Base-by-base conservation (phyloP, 2,888 invertebrate genomes). In the Muschampia plurimacula region DNA sequence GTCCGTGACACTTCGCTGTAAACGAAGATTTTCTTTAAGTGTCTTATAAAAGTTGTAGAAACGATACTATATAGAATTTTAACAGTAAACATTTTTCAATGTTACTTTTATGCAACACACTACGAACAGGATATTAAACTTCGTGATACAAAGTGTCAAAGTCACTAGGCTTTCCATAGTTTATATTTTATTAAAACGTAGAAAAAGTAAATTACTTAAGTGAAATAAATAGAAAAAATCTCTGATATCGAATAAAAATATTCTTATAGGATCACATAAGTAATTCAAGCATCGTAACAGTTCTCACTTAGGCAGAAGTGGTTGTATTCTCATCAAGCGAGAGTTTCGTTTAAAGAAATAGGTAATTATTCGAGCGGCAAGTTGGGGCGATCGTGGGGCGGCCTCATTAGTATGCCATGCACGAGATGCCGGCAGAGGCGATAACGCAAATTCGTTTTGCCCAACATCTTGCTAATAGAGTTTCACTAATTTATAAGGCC, bases 391-490 rank as follows among this genome's bases (percentile, higher is more conserved):
- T 86, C 84, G 84, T 82, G 82, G 74, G 82, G 81, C 81, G 81
- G 81, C 82, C 82, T 80, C 85, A 87, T 93, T 92, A 92, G 89
- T 93, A 94, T 94, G 91, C 94, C 86, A 82, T 84, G 80, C 87
- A 86, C 89, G 91, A 85, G 81, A 82, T 81, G 82, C 84, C 84
- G 85, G 86, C 89, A 83, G 86, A 90, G 90, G 92, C 92, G 94
- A 94, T 94, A 93, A 93, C 92, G 91, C 92, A 93, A 94, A 93
- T 93, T 93, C 93, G 92, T 91, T 93, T 93, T 89, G 87, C 85
- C 89, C 90, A 93, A 91, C 92, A 92, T 93, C 92, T 88, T 89
- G 92, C 90, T 94, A 94, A 93, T 94, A 94, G 93, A 93, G 93
- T 93, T 94, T 92, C 91, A 90, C 92, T 94, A 93, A 94, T 94